Conservation (phyloP, 2,113 vertebrate genomes). For the Fregata magnificens region DNA sequence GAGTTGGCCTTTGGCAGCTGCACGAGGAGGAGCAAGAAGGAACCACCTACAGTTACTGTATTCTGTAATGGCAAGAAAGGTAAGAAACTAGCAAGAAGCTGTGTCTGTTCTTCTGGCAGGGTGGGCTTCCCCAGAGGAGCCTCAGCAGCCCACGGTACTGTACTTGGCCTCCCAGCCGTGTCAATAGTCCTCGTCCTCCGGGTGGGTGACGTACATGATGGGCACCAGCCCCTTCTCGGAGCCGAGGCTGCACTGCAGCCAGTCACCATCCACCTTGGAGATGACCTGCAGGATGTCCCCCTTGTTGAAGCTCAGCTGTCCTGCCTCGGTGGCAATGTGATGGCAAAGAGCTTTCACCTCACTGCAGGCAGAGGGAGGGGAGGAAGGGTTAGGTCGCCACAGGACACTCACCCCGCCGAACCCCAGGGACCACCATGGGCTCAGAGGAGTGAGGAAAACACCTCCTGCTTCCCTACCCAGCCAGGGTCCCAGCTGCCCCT, state of each 20-base stretch:
- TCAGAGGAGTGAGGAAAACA: not conserved
- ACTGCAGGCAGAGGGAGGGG: constrained; percentile 65
- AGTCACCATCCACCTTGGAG: constrained; percentile 83
- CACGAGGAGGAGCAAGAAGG: constrained; percentile 34
- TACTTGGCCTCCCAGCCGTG: not conserved
- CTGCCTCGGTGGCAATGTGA: constrained; percentile 87
- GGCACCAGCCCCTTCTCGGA: constrained; percentile 84
- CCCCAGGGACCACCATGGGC: no score
- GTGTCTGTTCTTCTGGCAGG: not conserved
- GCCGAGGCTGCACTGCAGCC: constrained; percentile 86
- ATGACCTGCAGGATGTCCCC: constrained; percentile 85
- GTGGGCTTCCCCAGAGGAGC: not conserved
- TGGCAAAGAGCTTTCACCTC: constrained; percentile 90
- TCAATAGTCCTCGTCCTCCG: constrained; percentile 60
- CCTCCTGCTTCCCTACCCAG: not conserved
- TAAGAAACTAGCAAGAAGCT: constrained; percentile 56
- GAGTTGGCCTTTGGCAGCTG: constrained; percentile 20
- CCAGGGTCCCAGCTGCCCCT: not conserved
- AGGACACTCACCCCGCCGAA: not conserved
- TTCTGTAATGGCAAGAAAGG: constrained; percentile 35
- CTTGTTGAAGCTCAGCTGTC: constrained; percentile 93
- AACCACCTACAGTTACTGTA: constrained; percentile 34
- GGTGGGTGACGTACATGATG: constrained; percentile 87
- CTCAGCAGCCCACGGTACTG: constrained; percentile 1
- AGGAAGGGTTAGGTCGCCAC: not conserved